Evolutionary conservation across 23 tunicate genomes (phyloP).

Genomic region (Trididemnum clinides): DNA sequence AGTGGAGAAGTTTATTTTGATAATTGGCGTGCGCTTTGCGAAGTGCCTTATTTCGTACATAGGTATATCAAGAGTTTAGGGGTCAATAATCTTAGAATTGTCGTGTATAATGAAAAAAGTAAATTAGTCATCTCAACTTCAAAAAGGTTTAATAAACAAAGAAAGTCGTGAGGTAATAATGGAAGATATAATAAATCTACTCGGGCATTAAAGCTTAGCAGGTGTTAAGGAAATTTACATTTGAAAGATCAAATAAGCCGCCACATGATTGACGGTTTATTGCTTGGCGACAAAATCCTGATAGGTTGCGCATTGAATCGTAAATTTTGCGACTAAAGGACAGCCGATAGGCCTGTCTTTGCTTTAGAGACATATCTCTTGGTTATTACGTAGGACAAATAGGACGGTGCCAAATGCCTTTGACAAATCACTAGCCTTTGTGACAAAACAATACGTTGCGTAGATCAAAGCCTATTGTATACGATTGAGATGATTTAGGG

Average conservation of each 20-base stretch:
- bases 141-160: slow-evolving; percentile 34
- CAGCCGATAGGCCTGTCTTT: slow-evolving; percentile 35
- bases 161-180: neutral
- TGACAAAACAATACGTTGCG: slow-evolving; percentile 47
- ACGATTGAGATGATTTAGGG: neutral
- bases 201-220: slow-evolving; percentile 4
- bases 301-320: slow-evolving; percentile 25
- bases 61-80: too few species aligned
- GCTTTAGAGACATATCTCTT: slow-evolving; percentile 18
- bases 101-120: neutral
- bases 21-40: too few species aligned
- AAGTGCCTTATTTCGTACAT: too few species aligned
- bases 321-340: slow-evolving; percentile 40
- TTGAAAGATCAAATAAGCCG: slow-evolving; percentile 54
- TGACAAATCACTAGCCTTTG: slow-evolving; percentile 70
- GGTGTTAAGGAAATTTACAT: slow-evolving; percentile 66
- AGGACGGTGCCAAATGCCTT: slow-evolving; percentile 64
- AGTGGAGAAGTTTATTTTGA: too few species aligned
- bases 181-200: slow-evolving; percentile 48
- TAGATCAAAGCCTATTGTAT: slow-evolving; percentile 72
- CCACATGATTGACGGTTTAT: slow-evolving; percentile 64
- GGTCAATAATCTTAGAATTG: too few species aligned
- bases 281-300: slow-evolving; percentile 37
- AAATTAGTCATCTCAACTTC: slow-evolving; percentile 36
- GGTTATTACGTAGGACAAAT: slow-evolving; percentile 63